Evolutionary conservation across 2,113 vertebrate species (phyloP).

Genomic region (Columba livia): DNA sequence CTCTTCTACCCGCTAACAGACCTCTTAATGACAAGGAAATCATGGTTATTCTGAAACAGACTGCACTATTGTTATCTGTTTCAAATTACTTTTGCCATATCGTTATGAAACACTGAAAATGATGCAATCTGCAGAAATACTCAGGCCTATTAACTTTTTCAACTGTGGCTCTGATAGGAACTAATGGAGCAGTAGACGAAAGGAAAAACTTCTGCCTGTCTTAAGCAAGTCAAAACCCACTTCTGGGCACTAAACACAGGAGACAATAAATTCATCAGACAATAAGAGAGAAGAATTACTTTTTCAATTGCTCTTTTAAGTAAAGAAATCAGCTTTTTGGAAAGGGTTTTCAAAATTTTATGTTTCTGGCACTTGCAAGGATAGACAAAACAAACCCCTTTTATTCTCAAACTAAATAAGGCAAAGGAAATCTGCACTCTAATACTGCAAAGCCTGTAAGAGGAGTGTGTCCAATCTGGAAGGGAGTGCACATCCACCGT

Average conservation of each 20-base stretch:
- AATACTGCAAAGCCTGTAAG: constrained; percentile 7
- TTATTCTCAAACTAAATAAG: constrained; percentile 41
- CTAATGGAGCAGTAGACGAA: neutral
- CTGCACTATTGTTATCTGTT: constrained; percentile 58
- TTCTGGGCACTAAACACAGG: neutral
- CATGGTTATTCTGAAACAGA: constrained; percentile 48
- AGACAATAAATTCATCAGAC: neutral
- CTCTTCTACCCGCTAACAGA: constrained; percentile 26
- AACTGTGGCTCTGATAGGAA: neutral
- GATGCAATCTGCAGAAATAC: constrained; percentile 68
- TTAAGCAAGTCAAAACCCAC: neutral
- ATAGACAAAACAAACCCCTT: constrained; percentile 11
- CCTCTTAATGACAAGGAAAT: constrained; percentile 51
- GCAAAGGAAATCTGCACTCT: constrained; percentile 34
- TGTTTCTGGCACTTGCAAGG: constrained; percentile 19
- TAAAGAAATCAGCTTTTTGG: neutral
- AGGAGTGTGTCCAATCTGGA: neutral
- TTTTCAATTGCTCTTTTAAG: neutral
- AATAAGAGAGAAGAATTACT: neutral
- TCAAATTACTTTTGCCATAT: constrained; percentile 32
- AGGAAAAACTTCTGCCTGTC: neutral
- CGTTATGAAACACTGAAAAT: constrained; percentile 63
- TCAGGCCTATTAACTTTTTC: neutral
- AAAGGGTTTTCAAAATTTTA: neutral
- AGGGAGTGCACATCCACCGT: neutral